Evolutionary conservation across 1,140 invertebrate genomes (phyloP).

Genomic region (Scaptomyza montana): DNA sequence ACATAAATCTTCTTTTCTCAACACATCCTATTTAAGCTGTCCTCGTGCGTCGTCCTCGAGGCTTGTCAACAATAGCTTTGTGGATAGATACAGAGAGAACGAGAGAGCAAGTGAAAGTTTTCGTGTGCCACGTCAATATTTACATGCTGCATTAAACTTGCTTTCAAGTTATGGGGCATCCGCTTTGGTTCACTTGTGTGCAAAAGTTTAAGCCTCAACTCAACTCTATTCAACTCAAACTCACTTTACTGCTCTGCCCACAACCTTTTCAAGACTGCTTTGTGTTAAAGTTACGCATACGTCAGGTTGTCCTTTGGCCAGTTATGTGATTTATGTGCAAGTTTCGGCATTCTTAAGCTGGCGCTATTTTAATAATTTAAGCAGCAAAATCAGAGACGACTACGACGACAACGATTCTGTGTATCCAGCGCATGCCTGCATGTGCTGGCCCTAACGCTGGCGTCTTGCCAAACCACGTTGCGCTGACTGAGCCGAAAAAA

Average conservation of each 20-base stretch:
- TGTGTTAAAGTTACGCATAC: constrained; percentile 71
- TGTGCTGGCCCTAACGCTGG: constrained; percentile 31
- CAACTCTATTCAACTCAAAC: neutral
- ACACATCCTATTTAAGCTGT: constrained; percentile 23
- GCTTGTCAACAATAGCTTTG: constrained; percentile 63
- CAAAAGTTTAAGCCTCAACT: constrained; percentile 27
- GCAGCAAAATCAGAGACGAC: constrained; percentile 62
- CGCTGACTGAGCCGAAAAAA: constrained; percentile 78
- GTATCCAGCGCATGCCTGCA: constrained; percentile 15
- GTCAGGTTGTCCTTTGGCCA: constrained; percentile 68
- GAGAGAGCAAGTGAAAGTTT: constrained; percentile 68
- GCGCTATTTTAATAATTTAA: constrained; percentile 73
- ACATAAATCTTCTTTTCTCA: constrained; percentile 43
- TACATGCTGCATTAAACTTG: constrained; percentile 81
- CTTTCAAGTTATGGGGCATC: constrained; percentile 44
- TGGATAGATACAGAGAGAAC: neutral
- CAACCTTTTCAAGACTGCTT: neutral
- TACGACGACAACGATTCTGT: constrained; percentile 13
- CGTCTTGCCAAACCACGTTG: constrained; percentile 69
- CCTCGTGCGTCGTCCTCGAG: constrained; percentile 34
- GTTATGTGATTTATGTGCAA: constrained; percentile 69
- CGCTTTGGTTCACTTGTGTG: constrained; percentile 33
- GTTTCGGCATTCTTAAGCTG: constrained; percentile 49
- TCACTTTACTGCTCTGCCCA: neutral
- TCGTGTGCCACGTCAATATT: constrained; percentile 77